These are phyloP conservation scores for Stomorhina lunata DNA, from an alignment of 2,888 invertebrate genomes.

Conservation along the genomic window DNA sequence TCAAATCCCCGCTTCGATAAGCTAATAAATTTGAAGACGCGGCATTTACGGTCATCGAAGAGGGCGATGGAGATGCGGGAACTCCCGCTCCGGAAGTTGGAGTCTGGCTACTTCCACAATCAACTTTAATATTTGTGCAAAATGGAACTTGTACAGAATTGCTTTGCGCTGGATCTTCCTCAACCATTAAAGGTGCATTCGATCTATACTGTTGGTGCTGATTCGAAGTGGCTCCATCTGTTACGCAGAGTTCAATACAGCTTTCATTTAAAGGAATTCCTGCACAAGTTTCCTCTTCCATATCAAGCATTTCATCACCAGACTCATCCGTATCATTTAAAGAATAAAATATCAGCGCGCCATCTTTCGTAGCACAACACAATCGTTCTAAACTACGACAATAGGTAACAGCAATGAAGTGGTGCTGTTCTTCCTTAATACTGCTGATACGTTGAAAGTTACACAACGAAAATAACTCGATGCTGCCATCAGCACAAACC, in stretches of 20 bases:
- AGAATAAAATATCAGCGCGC: constrained; percentile 90
- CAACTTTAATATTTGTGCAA: constrained; percentile 61
- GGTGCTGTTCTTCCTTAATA: constrained; percentile 85
- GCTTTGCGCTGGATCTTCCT: constrained; percentile 20
- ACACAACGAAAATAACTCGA: constrained; percentile 87
- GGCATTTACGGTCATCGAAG: constrained; percentile 70
- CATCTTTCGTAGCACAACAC: constrained; percentile 90
- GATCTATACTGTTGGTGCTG: constrained; percentile 20
- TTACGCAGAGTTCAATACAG: constrained; percentile 46
- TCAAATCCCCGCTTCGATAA: constrained; percentile 82
- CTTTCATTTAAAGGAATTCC: constrained; percentile 63
- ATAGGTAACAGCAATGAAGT: constrained; percentile 90
- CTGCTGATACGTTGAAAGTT: constrained; percentile 86
- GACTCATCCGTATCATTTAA: constrained; percentile 87
- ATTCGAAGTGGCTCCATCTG: constrained; percentile 49
- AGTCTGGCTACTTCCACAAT: constrained; percentile 56
- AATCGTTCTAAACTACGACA: constrained; percentile 93
- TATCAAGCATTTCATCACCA: constrained; percentile 84
- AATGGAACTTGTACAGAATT: constrained; percentile 6
- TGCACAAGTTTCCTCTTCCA: constrained; percentile 82
- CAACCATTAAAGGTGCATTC: neutral
- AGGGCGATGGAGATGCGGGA: constrained; percentile 72
- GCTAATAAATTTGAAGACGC: constrained; percentile 80
- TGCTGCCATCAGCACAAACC: constrained; percentile 87
- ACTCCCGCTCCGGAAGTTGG: constrained; percentile 48